Evolutionary conservation across 2,797 vertebrate genomes (phyloP), one percentile per base, ranked within the genome.

Genomic region (Pangasius djambal): DNA sequence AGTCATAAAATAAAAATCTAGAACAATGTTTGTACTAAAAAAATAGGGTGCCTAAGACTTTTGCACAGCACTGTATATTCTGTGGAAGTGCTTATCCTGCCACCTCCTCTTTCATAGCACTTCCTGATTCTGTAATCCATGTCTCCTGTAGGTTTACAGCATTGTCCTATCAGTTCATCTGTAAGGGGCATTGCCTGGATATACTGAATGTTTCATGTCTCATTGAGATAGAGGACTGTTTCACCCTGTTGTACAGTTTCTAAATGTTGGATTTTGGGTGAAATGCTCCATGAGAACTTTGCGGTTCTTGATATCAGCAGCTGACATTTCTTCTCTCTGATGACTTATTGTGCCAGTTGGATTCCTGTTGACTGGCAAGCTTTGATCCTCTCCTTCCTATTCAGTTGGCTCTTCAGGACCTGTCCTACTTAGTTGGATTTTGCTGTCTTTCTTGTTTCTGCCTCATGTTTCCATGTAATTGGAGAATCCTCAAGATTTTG

Each of bases 241-340:
- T 63, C 2, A 1, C 15, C 37, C 81, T 44, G 34, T 6, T 63
- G 57, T 83, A 25, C 20, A 13, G 40, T 61, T 20, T 61, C 20
- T 82, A 83, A 65, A 16, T 83, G 59, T 15, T 65, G 37, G 25
- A 44, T 65, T 63, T 63, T 28, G 12, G 37, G 59, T n/a, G 25
- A 83, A 81, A 79, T 55, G 50, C 13, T 79, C 50, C 50, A 34
- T 55, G n/a, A 78, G 50, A 77, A 22, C n/a, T 81, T 59, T 59
- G 22, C n/a, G 37, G n/a, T 59, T 81, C 78, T 57, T 12, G n/a
- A 50, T 50, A 84, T 50, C 44, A 31, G 8, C 44, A 50, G 44
- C 63, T 50, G 16, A 52, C 9, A 12, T 70, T 85, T 85, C 18
- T 22, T 85, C 48, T 55, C 48, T 65, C 48, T 31, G 57, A 22